A percentile compares a stretch with the other conserved stretches of the same genome.
Evolutionary conservation across 2,888 invertebrate species (phyloP).

Genomic region (Drosophila siamana): DNA sequence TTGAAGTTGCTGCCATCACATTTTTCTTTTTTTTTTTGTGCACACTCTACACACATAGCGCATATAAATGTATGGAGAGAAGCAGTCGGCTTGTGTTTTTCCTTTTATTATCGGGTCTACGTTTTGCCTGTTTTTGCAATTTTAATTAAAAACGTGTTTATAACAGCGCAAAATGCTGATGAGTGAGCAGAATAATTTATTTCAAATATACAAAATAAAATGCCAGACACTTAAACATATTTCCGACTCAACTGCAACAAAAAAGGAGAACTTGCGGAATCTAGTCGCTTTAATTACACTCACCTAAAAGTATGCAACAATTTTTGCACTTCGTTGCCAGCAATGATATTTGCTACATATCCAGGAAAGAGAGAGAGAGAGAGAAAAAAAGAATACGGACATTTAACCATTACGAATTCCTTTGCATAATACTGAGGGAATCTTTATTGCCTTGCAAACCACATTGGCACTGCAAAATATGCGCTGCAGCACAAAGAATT

Average conservation of each 20-base stretch:
- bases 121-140: conserved; percentile 75
- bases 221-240: conserved; percentile 45
- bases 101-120: conserved; percentile 64
- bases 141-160: conserved; percentile 82
- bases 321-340: conserved; percentile 14
- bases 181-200: conserved; percentile 81
- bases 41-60: conserved; percentile 19
- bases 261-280: conserved; percentile 8
- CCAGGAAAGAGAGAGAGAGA: background rate
- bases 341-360: background rate
- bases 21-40: conserved; percentile 42
- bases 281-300: conserved; percentile 34
- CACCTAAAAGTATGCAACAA: conserved; percentile 43
- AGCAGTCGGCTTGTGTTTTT: conserved; percentile 31
- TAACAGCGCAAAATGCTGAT: conserved; percentile 77
- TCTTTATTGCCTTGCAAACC: conserved; percentile 70
- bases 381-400: background rate
- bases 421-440: conserved; percentile 69
- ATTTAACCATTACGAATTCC: conserved; percentile 66
- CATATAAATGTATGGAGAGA: conserved; percentile 7
- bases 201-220: conserved; percentile 60
- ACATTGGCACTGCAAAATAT: conserved; percentile 61
- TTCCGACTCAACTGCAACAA: conserved; percentile 9
- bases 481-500: conserved; percentile 75
- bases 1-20: conserved; percentile 79